Evolutionary conservation across 2,113 vertebrate genomes (phyloP).

Genomic region (Polyodon spathula): DNA sequence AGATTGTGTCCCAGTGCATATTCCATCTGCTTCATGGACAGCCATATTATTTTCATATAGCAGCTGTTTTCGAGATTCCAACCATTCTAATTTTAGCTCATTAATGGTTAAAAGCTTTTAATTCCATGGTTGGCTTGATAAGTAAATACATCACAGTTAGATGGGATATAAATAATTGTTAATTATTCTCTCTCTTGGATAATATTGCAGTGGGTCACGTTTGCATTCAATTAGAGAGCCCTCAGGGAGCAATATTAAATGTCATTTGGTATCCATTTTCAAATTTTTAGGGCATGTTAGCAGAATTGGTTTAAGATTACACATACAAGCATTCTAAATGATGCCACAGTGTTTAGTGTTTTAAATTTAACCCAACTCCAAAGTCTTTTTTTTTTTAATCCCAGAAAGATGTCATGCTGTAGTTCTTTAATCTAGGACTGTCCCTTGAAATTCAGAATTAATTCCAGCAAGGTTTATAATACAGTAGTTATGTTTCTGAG

Average conservation of each 20-base stretch:
- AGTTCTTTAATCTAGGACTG: no score
- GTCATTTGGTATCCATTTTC: not conserved
- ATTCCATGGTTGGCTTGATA: not conserved
- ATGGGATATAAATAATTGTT: not conserved
- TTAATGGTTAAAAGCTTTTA: not conserved
- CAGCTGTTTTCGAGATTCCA: not conserved
- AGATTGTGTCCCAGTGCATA: not conserved
- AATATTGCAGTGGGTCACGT: not conserved
- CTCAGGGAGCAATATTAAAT: not conserved
- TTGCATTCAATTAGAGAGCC: not conserved
- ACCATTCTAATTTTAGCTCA: constrained; percentile 2
- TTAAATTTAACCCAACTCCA: no score
- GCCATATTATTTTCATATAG: not conserved
- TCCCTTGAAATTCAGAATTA: no score
- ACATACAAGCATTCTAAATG: not conserved
- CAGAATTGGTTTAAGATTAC: not conserved
- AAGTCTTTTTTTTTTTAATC: no score
- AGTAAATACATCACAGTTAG: not conserved
- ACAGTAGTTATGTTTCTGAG: no score
- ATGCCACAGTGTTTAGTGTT: not conserved
- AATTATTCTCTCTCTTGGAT: constrained; percentile 1
- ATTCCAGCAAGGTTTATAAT: no score
- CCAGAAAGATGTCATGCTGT: no score
- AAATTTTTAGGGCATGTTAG: not conserved
- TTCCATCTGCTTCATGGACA: not conserved